Evolutionary conservation across 2,797 vertebrate genomes (phyloP), one percentile per base, ranked within the genome.

Genomic region (Gymnodraco acuticeps): DNA sequence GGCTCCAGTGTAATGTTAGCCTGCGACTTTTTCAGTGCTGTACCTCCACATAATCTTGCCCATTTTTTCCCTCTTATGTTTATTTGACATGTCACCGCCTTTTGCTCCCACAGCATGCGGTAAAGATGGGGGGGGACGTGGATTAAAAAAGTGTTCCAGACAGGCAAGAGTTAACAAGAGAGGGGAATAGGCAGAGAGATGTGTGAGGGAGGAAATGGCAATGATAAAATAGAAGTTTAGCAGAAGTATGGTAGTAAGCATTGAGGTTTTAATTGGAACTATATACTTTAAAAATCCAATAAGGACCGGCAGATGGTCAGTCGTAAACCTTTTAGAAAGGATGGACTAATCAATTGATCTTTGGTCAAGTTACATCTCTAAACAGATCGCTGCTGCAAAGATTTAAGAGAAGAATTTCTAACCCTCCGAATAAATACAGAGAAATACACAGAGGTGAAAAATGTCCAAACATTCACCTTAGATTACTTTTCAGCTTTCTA

Each of bases 31-130:
- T 11, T 84, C 82, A 69, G 77, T 9, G 23, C 81, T 78, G 84
- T 67, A 80, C 82, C 78, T 82, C 82, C 55, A 59, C 75, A 81
- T 64, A 48, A 88, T 84, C 77, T 75, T 59, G 78, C 75, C 80
- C 73, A 73, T 80, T 89, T 90, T 58, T 50, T 2, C 41, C 54
- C 59, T 61, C 59, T 45, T 77, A 82, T 83, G 84, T 88, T 84
- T 82, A 71, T 64, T 63, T 71, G 85, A 82, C 77, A 89, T 85
- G 87, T 86, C 78, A 55, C 66, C 75, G 75, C 78, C 81, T 90
- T 79, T 76, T 43, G 53, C 61, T 80, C 77, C 72, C 47, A 56
- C 48, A 50, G 68, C 56, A 27, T 20, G 65, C 62, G 66, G 55
- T 5, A n/a, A 41, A 53, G 67, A 59, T 20, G 58, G 59, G 41